These are phyloP conservation scores for Darevskia mixta DNA, from an alignment of 2,797 vertebrate genomes.

Conservation along the genomic window DNA sequence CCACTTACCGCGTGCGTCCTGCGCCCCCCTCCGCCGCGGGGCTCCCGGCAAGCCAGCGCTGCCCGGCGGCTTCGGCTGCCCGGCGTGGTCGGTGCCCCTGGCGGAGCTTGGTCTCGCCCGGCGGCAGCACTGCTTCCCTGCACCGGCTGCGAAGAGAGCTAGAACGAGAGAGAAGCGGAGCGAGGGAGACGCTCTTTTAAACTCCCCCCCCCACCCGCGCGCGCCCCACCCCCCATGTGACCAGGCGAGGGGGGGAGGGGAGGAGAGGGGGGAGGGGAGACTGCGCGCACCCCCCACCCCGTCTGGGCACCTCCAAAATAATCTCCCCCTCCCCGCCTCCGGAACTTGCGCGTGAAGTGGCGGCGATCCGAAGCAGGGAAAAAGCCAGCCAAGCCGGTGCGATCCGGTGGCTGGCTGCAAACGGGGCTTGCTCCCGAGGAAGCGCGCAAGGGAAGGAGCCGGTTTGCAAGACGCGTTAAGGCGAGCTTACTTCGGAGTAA, in stretches of 20 bases:
- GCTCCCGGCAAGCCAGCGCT: not conserved
- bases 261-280: not conserved
- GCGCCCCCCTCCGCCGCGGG: not conserved
- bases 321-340: not conserved
- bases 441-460: not conserved
- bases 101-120: not conserved
- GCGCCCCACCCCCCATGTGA: slow-evolving; percentile 20
- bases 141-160: slow-evolving; percentile 21
- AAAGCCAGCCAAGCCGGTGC: not conserved
- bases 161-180: not conserved
- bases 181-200: slow-evolving; percentile 21
- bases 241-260: slow-evolving; percentile 2
- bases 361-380: not conserved
- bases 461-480: no score
- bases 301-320: not conserved
- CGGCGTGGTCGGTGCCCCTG: not conserved
- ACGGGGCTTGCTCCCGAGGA: not conserved
- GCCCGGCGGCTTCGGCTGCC: not conserved
- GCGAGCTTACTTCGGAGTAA: no score
- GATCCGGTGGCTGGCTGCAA: not conserved
- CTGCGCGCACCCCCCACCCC: no score
- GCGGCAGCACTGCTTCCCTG: not conserved
- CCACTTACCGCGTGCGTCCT: not conserved
- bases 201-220: not conserved
- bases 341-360: not conserved